Evolutionary conservation across 92 coral and sea anemone genomes (phyloP).

Genomic region (Paramuricea clavata): DNA sequence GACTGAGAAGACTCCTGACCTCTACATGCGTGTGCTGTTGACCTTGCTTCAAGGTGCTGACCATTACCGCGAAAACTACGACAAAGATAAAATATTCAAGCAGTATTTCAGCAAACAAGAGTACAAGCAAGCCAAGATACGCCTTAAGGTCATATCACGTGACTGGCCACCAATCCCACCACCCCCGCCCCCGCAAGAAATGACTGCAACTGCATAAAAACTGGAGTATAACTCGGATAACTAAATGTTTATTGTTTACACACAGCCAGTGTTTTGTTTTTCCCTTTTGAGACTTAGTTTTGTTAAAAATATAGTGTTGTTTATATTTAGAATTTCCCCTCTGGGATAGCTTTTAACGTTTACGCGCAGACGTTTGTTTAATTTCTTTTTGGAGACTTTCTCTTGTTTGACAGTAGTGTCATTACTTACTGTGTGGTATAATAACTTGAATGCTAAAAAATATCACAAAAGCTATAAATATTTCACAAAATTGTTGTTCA

Average conservation of each 20-base stretch:
- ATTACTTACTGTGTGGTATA: neutral
- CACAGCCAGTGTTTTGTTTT: neutral
- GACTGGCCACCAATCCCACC: constrained; percentile 43
- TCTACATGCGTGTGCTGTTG: constrained; percentile 23
- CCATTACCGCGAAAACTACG: constrained; percentile 55
- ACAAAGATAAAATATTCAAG: constrained; percentile 46
- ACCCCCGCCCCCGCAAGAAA: neutral
- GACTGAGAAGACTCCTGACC: constrained; percentile 31
- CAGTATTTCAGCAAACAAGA: constrained; percentile 50
- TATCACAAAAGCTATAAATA: too few relatives aligned
- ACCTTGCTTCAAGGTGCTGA: constrained; percentile 44
- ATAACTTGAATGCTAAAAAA: neutral
- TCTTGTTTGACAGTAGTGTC: neutral
- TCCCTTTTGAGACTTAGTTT: too few relatives aligned
- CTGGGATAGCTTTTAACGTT: neutral
- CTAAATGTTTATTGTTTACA: constrained; percentile 5
- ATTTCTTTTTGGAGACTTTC: neutral
- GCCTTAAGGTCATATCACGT: constrained; percentile 46
- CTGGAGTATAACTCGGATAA: neutral
- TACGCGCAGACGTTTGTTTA: too few relatives aligned
- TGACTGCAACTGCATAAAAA: constrained; percentile 10
- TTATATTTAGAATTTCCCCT: neutral
- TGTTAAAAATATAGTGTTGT: too few relatives aligned
- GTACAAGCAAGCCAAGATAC: constrained; percentile 47
- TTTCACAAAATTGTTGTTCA: too few relatives aligned